phyloP scores from a whole-genome alignment of 2,113 vertebrate species.

The Corynorhinus townsendii region DNA sequence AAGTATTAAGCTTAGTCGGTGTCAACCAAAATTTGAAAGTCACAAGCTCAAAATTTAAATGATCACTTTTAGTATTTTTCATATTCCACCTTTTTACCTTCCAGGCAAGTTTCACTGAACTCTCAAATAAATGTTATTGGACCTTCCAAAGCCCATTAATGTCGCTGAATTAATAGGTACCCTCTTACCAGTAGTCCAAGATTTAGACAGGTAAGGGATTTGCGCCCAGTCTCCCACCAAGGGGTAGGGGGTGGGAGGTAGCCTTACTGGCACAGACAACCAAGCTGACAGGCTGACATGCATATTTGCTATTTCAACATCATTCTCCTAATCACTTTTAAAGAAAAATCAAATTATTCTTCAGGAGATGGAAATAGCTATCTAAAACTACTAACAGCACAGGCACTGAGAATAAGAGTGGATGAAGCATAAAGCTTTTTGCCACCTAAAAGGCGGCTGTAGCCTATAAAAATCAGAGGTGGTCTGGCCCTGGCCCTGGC shows the following conservation, averaged over 20 bases:
- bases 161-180: not conserved
- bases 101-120: not conserved
- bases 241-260: not conserved
- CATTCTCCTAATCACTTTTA: not conserved
- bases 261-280: not conserved
- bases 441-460: conserved; percentile 59
- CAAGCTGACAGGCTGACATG: not conserved
- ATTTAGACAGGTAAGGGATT: not conserved
- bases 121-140: conserved; percentile 10
- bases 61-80: not conserved
- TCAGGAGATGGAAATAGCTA: conserved; percentile 28
- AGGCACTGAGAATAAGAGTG: not conserved
- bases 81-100: not conserved
- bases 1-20: conserved; percentile 30
- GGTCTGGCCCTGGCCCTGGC: not conserved
- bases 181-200: not conserved
- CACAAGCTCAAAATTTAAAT: conserved; percentile 7
- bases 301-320: not conserved
- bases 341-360: conserved; percentile 41
- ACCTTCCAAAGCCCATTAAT: not conserved
- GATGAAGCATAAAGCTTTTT: conserved; percentile 64
- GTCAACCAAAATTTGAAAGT: conserved; percentile 42
- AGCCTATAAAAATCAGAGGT: conserved; percentile 81
- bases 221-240: not conserved
- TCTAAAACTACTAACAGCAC: not conserved